Percentiles rank a stretch among this genome's conserved stretches.
Evolutionary conservation across 2,888 invertebrate species (phyloP).

Genomic region (Luperina testacea): DNA sequence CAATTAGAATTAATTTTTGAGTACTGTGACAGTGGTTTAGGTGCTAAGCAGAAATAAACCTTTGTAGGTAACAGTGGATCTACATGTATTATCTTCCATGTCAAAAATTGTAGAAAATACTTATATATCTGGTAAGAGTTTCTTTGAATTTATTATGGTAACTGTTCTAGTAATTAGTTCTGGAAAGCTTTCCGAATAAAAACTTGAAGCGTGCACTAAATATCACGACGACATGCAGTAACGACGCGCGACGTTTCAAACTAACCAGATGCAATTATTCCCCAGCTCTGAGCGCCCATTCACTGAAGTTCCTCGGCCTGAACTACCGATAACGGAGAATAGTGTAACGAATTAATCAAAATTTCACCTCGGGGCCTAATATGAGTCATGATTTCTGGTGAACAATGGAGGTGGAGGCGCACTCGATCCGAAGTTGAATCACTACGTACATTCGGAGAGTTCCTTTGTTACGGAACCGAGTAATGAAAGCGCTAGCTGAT

Average conservation of each 20-base stretch:
- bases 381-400: conserved; percentile 85
- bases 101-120: background rate
- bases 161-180: background rate
- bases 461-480: conserved; percentile 88
- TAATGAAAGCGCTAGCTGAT: conserved; percentile 89
- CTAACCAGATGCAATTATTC: conserved; percentile 78
- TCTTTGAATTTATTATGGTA: background rate
- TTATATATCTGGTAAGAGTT: background rate
- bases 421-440: conserved; percentile 88
- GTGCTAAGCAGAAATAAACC: background rate
- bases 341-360: conserved; percentile 89
- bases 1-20: background rate
- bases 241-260: conserved; percentile 63
- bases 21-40: background rate
- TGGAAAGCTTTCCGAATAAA: conserved; percentile 31
- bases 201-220: conserved; percentile 32
- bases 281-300: conserved; percentile 75
- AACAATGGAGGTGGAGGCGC: conserved; percentile 85
- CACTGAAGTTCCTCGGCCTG: conserved; percentile 78
- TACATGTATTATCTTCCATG: background rate
- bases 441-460: conserved; percentile 86
- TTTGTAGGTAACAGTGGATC: background rate
- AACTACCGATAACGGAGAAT: conserved; percentile 82
- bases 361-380: conserved; percentile 88
- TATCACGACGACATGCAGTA: conserved; percentile 56